Percentiles rank a stretch among this genome's conserved stretches.
These are phyloP conservation scores for Diglossa cyanea DNA, from an alignment of 2,797 vertebrate species.

Conservation along the genomic window DNA sequence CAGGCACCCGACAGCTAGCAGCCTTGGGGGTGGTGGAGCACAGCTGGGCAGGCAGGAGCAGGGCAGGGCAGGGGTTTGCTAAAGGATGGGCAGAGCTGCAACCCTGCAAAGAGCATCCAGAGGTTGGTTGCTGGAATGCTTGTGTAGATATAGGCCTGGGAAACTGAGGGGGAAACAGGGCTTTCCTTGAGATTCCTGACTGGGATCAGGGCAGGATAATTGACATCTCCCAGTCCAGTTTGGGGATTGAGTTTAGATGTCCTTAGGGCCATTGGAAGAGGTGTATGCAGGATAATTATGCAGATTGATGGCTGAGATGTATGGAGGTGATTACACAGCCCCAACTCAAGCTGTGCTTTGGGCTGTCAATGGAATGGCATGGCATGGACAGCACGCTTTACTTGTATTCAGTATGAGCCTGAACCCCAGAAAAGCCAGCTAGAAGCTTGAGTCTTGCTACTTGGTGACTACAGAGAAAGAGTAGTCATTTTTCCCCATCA, in stretches of 20 bases:
- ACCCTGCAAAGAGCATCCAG: not conserved
- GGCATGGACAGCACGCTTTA: not conserved
- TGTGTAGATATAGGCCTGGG: not conserved
- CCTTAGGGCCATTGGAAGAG: not conserved
- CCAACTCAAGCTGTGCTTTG: not conserved
- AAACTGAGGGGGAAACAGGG: not conserved
- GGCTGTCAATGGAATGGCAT: not conserved
- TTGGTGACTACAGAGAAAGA: not conserved
- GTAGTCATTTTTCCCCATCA: not conserved
- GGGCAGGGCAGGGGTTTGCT: not conserved
- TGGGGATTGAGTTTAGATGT: not conserved
- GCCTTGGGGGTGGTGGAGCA: not conserved
- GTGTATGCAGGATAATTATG: not conserved
- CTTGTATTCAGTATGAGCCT: not conserved
- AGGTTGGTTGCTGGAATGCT: not conserved
- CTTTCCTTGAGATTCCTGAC: not conserved
- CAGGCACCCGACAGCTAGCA: not conserved
- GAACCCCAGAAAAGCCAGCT: not conserved
- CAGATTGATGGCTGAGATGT: not conserved
- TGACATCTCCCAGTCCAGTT: not conserved
- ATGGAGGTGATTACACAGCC: not conserved
- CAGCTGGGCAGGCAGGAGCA: rapidly evolving
- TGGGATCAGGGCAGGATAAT: not conserved
- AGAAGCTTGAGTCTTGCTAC: not conserved
- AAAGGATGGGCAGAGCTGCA: not conserved